Percentiles rank a stretch among this genome's conserved stretches.
Conservation (phyloP, 2,888 invertebrate species). For the Coelinius sp. region DNA sequence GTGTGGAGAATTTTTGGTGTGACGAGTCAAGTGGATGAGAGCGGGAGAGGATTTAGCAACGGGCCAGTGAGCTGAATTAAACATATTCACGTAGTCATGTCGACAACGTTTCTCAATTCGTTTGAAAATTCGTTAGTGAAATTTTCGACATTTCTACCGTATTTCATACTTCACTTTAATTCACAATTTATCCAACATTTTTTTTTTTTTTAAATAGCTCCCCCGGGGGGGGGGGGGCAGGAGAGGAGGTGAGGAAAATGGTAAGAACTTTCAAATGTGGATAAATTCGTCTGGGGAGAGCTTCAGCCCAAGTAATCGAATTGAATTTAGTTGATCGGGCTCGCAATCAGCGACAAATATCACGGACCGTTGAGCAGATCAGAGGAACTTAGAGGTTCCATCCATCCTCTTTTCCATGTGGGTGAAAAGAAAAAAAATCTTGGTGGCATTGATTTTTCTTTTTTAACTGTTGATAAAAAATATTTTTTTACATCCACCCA, state of each 20-base stretch:
- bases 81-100: constrained; percentile 26
- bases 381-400: constrained; percentile 32
- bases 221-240: not conserved
- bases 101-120: not conserved
- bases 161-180: not conserved
- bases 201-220: constrained; percentile 4
- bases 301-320: constrained; percentile 42
- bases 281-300: constrained; percentile 25
- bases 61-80: constrained; percentile 48
- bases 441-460: constrained; percentile 6
- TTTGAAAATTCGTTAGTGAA: not conserved
- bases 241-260: not conserved
- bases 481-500: not conserved
- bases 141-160: not conserved
- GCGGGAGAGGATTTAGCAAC: constrained; percentile 27
- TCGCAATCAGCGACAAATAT: constrained; percentile 49
- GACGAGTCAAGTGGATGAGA: constrained; percentile 26
- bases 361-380: constrained; percentile 37
- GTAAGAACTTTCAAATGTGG: constrained; percentile 1
- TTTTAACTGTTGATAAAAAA: too few relatives aligned
- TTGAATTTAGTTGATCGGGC: constrained; percentile 49
- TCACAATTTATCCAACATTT: not conserved
- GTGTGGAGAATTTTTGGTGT: not conserved
- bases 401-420: not conserved
- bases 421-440: not conserved